These are phyloP conservation scores for Lepidurus packardi DNA, from an alignment of 1,140 invertebrate species.

Conservation along the genomic window DNA sequence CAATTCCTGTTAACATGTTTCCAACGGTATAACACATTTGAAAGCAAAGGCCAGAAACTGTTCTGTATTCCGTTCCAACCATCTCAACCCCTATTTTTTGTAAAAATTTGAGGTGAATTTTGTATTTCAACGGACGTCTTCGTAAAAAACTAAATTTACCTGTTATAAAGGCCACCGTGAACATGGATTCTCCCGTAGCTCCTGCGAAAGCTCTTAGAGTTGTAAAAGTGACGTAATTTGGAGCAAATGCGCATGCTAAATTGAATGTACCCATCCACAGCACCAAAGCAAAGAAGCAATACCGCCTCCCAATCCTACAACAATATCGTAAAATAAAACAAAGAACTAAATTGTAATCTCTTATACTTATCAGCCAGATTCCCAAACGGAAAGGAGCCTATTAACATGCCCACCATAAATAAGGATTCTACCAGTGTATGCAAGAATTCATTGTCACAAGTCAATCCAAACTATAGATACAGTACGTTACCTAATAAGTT, in stretches of 20 bases:
- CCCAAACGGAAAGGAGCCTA: constrained; percentile 31
- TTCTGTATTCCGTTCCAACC: constrained; percentile 25
- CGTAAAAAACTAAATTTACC: neutral
- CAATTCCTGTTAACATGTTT: constrained; percentile 7
- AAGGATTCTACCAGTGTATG: constrained; percentile 26
- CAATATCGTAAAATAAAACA: neutral
- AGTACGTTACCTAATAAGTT: neutral
- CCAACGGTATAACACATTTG: constrained; percentile 30
- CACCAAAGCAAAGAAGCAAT: constrained; percentile 22
- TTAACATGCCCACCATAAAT: constrained; percentile 33
- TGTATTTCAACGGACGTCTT: neutral
- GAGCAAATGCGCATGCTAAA: constrained; percentile 23
- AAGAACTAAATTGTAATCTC: neutral
- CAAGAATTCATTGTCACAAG: constrained; percentile 30
- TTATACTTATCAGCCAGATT: constrained; percentile 29
- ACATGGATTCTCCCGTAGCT: constrained; percentile 25
- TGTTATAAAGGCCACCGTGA: constrained; percentile 27
- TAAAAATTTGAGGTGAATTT: neutral
- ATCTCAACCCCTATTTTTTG: constrained; percentile 25
- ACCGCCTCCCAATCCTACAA: constrained; percentile 24
- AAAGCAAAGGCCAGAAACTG: constrained; percentile 22
- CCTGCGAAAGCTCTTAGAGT: constrained; percentile 29
- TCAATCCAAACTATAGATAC: constrained; percentile 27
- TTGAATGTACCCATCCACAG: constrained; percentile 23
- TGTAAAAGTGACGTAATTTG: constrained; percentile 20